These are phyloP conservation scores for Oryzias celebensis DNA, from an alignment of 2,113 vertebrate species.

Conservation along the genomic window DNA sequence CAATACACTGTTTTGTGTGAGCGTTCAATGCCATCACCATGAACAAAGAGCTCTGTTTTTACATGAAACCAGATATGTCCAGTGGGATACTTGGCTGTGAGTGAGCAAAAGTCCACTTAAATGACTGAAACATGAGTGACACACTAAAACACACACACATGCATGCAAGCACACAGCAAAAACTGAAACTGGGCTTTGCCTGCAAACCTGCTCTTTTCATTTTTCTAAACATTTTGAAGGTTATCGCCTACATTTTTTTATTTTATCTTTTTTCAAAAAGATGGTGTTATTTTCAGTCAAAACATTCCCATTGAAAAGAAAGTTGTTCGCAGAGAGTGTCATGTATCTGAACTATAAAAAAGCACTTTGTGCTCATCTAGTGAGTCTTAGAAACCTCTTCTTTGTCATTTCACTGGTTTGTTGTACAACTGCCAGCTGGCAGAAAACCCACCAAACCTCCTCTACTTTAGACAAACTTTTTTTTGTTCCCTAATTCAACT, in stretches of 20 bases:
- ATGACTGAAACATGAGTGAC: constrained; percentile 66
- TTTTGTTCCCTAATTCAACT: too few relatives aligned
- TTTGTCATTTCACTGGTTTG: constrained; percentile 22
- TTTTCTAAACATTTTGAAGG: neutral
- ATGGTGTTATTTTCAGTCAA: neutral
- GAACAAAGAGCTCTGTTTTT: constrained; percentile 78
- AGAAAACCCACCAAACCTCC: constrained; percentile 11
- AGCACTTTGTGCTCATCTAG: constrained; percentile 58
- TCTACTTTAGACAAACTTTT: constrained; percentile 14
- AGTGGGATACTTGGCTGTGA: constrained; percentile 48
- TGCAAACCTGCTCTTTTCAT: neutral
- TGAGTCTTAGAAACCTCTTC: constrained; percentile 24
- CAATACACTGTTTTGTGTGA: constrained; percentile 73
- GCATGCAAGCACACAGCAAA: neutral
- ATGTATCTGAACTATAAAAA: constrained; percentile 57
- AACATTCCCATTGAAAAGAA: constrained; percentile 22
- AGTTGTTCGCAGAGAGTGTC: constrained; percentile 54
- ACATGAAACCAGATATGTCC: constrained; percentile 73
- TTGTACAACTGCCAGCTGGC: constrained; percentile 19
- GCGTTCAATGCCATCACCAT: constrained; percentile 66
- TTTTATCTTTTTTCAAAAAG: neutral
- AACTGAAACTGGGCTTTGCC: neutral
- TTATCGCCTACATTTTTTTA: neutral
- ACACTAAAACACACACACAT: constrained; percentile 1
- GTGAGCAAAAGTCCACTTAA: constrained; percentile 44